phyloP scores from a whole-genome alignment of 2,113 vertebrate genomes.

The Embiotoca jacksoni region DNA sequence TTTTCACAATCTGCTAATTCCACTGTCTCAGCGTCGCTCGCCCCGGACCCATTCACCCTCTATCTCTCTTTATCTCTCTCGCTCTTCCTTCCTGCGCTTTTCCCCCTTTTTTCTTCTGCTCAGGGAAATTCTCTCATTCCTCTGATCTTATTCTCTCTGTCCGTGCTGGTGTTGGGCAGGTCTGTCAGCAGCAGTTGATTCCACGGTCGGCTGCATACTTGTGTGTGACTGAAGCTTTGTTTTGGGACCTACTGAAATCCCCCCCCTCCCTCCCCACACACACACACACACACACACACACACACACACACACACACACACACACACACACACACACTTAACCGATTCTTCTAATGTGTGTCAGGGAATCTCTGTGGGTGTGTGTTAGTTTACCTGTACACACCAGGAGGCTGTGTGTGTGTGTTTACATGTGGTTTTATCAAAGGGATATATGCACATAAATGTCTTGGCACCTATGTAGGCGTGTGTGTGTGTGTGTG shows the following conservation, averaged over 20 bases:
- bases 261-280: background rate
- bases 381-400: conserved; percentile 23
- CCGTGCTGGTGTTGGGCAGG: conserved; percentile 42
- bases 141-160: conserved; percentile 40
- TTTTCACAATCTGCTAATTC: conserved; percentile 71
- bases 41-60: conserved; percentile 24
- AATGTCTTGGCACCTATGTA: conserved; percentile 9
- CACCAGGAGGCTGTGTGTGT: background rate
- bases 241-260: conserved; percentile 58
- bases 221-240: conserved; percentile 75
- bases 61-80: conserved; percentile 28
- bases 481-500: background rate
- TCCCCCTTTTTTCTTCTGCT: conserved; percentile 1
- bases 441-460: background rate
- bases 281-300: background rate
- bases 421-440: background rate
- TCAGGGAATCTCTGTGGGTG: conserved; percentile 6
- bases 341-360: conserved; percentile 43
- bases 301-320: background rate
- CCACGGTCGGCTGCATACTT: conserved; percentile 54
- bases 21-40: conserved; percentile 47
- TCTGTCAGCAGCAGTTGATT: conserved; percentile 73
- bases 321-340: conserved; percentile 7
- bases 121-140: conserved; percentile 1
- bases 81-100: conserved; percentile 9